These are phyloP conservation scores for Bucco capensis DNA, from an alignment of 2,113 vertebrate species.

Conservation along the genomic window DNA sequence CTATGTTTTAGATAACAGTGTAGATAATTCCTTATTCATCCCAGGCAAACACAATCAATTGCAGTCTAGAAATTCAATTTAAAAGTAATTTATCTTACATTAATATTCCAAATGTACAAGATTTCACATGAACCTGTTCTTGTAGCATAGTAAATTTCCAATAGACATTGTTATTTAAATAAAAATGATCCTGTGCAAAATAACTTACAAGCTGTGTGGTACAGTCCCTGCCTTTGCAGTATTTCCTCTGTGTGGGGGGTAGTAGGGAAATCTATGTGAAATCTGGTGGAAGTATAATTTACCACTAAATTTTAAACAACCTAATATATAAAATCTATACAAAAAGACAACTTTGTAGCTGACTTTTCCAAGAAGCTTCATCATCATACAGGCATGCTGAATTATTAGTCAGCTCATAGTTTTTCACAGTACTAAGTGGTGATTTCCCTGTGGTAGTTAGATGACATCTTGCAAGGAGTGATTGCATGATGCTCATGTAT, in stretches of 20 bases:
- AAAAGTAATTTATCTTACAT: slow-evolving; percentile 70
- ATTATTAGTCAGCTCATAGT: neutral
- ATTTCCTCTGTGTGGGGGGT: neutral
- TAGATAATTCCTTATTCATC: slow-evolving; percentile 69
- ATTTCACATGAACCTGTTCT: slow-evolving; percentile 52
- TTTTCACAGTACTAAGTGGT: neutral
- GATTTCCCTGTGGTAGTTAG: neutral
- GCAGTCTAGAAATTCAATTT: slow-evolving; percentile 69
- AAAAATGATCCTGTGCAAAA: slow-evolving; percentile 42
- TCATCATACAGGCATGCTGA: neutral
- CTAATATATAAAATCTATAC: neutral
- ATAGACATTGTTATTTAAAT: slow-evolving; percentile 46
- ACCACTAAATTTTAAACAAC: neutral
- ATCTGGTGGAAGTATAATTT: neutral
- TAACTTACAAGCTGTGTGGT: neutral
- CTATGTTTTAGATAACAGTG: slow-evolving; percentile 58
- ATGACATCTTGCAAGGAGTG: neutral
- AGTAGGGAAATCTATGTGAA: neutral
- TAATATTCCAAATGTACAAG: slow-evolving; percentile 70
- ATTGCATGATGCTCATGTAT: neutral
- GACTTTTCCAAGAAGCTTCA: neutral
- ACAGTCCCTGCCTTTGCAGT: neutral
- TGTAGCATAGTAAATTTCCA: slow-evolving; percentile 55
- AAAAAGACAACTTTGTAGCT: neutral
- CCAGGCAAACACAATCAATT: slow-evolving; percentile 61